Conservation (phyloP, 2,888 invertebrate genomes). For the Nemotelus pantherinus region DNA sequence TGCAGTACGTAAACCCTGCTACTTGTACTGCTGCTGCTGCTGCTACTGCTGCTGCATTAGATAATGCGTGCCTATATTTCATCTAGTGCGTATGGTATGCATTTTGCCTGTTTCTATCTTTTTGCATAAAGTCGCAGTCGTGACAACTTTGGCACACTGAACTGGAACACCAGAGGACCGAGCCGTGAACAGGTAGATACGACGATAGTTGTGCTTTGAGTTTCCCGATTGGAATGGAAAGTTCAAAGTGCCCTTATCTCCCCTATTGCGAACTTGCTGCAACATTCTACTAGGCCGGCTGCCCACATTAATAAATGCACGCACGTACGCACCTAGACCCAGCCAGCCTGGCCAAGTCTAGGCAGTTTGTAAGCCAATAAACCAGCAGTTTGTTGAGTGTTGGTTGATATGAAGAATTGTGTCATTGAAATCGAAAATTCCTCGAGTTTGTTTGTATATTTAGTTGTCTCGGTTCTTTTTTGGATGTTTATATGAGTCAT, state of each 20-base stretch:
- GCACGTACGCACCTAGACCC: slow-evolving; percentile 9
- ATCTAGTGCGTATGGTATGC: not conserved
- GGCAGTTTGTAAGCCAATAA: not conserved
- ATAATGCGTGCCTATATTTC: not conserved
- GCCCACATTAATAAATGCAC: not conserved
- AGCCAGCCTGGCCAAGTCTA: not conserved
- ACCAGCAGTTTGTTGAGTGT: not conserved
- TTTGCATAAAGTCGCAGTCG: not conserved
- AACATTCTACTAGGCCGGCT: too few relatives aligned
- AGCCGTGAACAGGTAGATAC: too few relatives aligned
- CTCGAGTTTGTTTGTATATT: not conserved
- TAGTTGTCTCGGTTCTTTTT: too few relatives aligned
- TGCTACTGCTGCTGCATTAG: not conserved
- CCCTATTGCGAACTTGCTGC: not conserved
- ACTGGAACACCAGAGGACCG: not conserved
- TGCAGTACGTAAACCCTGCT: slow-evolving; percentile 15
- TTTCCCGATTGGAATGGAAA: not conserved
- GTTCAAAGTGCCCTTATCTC: not conserved
- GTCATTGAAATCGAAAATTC: slow-evolving; percentile 20
- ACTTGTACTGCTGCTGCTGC: too few relatives aligned
- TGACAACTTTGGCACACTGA: too few relatives aligned
- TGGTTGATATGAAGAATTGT: not conserved
- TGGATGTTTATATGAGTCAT: too few relatives aligned
- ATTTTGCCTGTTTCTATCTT: not conserved
- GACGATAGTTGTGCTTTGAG: not conserved